Percentiles rank a stretch among this genome's conserved stretches.
These are phyloP conservation scores for Oncorhynchus gorbuscha DNA, from an alignment of 2,113 vertebrate species.

Conservation along the genomic window DNA sequence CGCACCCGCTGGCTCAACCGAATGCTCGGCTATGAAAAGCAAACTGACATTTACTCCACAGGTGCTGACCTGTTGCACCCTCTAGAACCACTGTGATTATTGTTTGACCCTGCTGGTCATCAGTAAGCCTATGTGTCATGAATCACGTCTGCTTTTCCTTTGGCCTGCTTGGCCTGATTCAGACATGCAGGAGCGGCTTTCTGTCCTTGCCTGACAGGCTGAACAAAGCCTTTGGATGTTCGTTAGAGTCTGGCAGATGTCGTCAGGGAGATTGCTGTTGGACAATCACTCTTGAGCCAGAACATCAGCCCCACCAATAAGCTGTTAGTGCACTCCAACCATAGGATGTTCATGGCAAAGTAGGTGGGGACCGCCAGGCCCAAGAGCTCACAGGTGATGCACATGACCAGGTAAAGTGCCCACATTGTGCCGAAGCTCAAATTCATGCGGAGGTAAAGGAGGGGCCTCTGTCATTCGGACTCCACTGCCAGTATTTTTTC, in stretches of 20 bases:
- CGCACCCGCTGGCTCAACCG: too few relatives aligned
- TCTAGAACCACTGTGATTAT: too few relatives aligned
- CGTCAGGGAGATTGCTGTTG: slow-evolving; percentile 42
- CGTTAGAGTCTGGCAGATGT: slow-evolving; percentile 37
- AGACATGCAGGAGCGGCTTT: not conserved
- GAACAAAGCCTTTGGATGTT: not conserved
- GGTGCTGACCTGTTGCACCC: too few relatives aligned
- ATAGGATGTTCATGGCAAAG: slow-evolving; percentile 64
- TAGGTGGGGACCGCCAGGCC: slow-evolving; percentile 59
- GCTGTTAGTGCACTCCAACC: slow-evolving; percentile 71
- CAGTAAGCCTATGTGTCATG: not conserved
- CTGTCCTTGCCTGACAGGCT: slow-evolving; percentile 10
- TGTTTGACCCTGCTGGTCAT: too few relatives aligned
- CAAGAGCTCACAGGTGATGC: slow-evolving; percentile 33
- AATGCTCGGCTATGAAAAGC: too few relatives aligned
- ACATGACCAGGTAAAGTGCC: slow-evolving; percentile 60
- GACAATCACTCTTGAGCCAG: slow-evolving; percentile 50
- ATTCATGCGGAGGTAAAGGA: slow-evolving; percentile 55
- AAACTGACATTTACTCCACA: too few relatives aligned
- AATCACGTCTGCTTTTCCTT: too few relatives aligned
- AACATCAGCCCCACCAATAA: slow-evolving; percentile 50
- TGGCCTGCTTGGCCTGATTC: not conserved
- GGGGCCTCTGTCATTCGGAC: not conserved
- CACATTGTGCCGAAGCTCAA: slow-evolving; percentile 60
- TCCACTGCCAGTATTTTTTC: not conserved